These are phyloP conservation scores for Mamestra brassicae DNA, from an alignment of 2,888 invertebrate genomes.

Conservation along the genomic window DNA sequence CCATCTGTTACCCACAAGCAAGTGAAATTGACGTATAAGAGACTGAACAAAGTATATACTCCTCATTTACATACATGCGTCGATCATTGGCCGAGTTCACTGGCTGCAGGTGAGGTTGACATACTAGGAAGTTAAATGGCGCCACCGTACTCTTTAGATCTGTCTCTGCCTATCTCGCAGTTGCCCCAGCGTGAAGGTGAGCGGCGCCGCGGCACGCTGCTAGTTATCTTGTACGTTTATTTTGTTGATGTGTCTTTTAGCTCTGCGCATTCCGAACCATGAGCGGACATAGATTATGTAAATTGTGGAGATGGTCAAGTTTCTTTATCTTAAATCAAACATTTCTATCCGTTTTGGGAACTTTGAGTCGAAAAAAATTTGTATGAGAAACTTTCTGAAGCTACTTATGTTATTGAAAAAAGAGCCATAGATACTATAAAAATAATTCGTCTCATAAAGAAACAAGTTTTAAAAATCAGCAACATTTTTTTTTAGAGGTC, in stretches of 20 bases:
- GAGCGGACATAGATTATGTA: conserved; percentile 73
- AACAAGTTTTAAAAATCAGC: too few relatives aligned
- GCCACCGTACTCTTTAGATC: conserved; percentile 27
- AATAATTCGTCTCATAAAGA: too few relatives aligned
- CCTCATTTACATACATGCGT: conserved; percentile 45
- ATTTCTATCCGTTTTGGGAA: too few relatives aligned
- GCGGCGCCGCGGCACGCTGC: conserved; percentile 67
- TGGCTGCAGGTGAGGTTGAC: conserved; percentile 35
- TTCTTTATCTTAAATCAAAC: neutral
- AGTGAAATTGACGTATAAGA: conserved; percentile 30
- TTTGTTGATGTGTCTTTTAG: conserved; percentile 87
- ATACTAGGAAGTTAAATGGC: conserved; percentile 39
- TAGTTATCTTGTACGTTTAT: conserved; percentile 84
- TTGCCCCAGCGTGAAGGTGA: conserved; percentile 57
- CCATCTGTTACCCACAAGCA: conserved; percentile 29
- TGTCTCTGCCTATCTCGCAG: conserved; percentile 54
- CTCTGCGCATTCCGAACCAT: conserved; percentile 84
- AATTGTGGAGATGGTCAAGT: conserved; percentile 25
- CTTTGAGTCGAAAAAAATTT: neutral
- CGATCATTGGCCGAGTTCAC: conserved; percentile 36
- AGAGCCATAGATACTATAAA: too few relatives aligned
- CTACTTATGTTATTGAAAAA: neutral
- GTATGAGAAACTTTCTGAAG: neutral
- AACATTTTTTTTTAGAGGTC: neutral
- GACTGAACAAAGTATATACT: conserved; percentile 19